phyloP scores from a whole-genome alignment of 2,888 invertebrate genomes.

The Augochlorella aurata region DNA sequence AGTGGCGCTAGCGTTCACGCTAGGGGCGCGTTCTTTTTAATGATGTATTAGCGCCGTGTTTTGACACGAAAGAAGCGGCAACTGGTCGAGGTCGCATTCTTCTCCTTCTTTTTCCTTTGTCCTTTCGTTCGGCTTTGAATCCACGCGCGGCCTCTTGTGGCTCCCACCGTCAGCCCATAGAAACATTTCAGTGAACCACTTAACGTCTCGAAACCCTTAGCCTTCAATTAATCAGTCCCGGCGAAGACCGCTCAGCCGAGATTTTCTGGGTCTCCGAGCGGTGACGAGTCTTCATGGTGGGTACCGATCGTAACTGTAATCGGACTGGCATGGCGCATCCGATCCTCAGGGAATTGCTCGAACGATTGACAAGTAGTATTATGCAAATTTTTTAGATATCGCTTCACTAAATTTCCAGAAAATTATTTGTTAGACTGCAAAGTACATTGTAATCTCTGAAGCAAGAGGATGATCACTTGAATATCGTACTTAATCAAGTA shows the following conservation, averaged over 20 bases:
- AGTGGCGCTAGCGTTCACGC: slow-evolving; percentile 61
- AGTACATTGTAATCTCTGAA: background rate
- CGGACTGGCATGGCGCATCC: background rate
- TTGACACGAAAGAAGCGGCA: slow-evolving; percentile 74
- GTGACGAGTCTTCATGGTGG: slow-evolving; percentile 23
- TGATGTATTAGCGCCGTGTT: slow-evolving; percentile 77
- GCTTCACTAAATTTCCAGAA: too few species aligned
- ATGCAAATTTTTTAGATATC: background rate
- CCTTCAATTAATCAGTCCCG: slow-evolving; percentile 69
- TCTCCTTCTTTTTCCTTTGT: slow-evolving; percentile 57
- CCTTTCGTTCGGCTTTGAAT: slow-evolving; percentile 61
- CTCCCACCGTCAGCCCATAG: slow-evolving; percentile 53
- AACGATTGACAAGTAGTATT: background rate
- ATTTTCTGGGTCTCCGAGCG: slow-evolving; percentile 49
- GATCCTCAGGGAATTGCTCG: background rate
- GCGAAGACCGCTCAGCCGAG: slow-evolving; percentile 56
- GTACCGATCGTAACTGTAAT: slow-evolving; percentile 30
- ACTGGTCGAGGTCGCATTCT: slow-evolving; percentile 69
- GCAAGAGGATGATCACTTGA: background rate
- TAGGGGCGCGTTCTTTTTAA: slow-evolving; percentile 66
- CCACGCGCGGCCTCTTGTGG: slow-evolving; percentile 56
- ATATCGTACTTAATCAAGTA: too few species aligned
- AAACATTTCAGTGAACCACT: slow-evolving; percentile 68
- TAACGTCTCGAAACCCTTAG: slow-evolving; percentile 67
- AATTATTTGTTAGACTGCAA: too few species aligned